Percentiles rank a stretch among this genome's conserved stretches.
These are phyloP conservation scores for Stenurella melanura DNA, from an alignment of 2,888 invertebrate genomes.

Conservation along the genomic window DNA sequence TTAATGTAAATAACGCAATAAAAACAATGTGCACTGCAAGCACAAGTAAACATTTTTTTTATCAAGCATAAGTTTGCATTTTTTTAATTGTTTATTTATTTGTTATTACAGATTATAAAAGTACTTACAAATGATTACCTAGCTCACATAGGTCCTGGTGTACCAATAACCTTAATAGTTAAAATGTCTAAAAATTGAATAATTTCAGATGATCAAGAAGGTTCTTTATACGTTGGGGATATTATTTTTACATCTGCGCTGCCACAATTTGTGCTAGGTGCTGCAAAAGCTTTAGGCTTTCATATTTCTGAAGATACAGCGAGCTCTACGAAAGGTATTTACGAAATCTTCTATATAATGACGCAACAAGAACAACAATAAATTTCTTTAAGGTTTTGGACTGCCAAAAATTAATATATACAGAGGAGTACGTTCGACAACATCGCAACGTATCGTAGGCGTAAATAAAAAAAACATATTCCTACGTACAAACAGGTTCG, in stretches of 20 bases:
- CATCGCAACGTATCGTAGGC: constrained; percentile 75
- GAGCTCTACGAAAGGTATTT: constrained; percentile 70
- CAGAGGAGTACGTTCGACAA: constrained; percentile 79
- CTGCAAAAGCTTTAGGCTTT: constrained; percentile 78
- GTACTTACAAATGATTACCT: too few species aligned
- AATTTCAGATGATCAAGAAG: constrained; percentile 48
- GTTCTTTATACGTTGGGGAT: constrained; percentile 64
- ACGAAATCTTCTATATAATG: too few species aligned
- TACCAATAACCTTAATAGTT: background rate
- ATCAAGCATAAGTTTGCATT: too few species aligned
- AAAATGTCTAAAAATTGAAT: constrained; percentile 11
- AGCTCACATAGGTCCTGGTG: too few species aligned
- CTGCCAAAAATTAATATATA: constrained; percentile 76
- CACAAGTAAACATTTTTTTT: too few species aligned
- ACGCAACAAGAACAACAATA: background rate
- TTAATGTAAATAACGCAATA: too few species aligned
- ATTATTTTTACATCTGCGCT: constrained; percentile 76
- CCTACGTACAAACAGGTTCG: constrained; percentile 75
- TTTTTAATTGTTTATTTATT: too few species aligned
- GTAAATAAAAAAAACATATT: constrained; percentile 68
- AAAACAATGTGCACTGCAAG: too few species aligned
- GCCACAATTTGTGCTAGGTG: constrained; percentile 75
- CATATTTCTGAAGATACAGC: constrained; percentile 73
- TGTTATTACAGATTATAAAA: too few species aligned
- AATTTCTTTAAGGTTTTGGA: constrained; percentile 74